Evolutionary conservation across 2,888 invertebrate genomes (phyloP).

Genomic region (Plutella xylostella): DNA sequence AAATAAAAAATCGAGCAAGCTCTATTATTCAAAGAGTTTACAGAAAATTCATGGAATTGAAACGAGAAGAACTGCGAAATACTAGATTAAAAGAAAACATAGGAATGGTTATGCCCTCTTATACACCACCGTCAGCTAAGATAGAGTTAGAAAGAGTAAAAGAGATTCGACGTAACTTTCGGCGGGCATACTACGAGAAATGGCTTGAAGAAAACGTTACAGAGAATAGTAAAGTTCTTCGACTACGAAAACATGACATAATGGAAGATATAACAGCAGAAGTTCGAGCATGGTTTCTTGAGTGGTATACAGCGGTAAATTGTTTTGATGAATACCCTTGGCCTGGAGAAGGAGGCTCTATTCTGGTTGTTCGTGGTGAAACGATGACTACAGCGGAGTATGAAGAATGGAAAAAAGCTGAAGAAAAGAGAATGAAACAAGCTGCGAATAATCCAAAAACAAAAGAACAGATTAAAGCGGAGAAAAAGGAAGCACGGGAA

Average conservation of each 20-base stretch:
- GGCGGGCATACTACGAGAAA: conserved; percentile 50
- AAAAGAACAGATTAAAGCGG: conserved; percentile 58
- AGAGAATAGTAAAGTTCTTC: conserved; percentile 61
- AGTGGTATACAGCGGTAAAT: conserved; percentile 69
- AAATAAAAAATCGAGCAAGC: conserved; percentile 32
- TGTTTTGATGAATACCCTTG: conserved; percentile 81
- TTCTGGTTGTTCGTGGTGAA: conserved; percentile 69
- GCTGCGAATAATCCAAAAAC: conserved; percentile 39
- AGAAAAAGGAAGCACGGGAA: conserved; percentile 44
- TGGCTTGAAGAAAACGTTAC: conserved; percentile 51
- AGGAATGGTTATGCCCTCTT: conserved; percentile 68
- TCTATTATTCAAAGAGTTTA: conserved; percentile 38
- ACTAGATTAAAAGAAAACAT: conserved; percentile 53
- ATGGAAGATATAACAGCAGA: conserved; percentile 83
- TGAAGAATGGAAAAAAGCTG: conserved; percentile 42
- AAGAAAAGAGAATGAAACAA: conserved; percentile 44
- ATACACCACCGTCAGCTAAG: conserved; percentile 50
- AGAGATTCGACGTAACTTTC: conserved; percentile 51
- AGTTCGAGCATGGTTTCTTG: conserved; percentile 79
- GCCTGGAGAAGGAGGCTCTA: conserved; percentile 77
- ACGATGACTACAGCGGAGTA: conserved; percentile 72
- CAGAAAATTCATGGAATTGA: conserved; percentile 51
- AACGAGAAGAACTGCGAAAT: conserved; percentile 45
- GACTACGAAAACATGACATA: conserved; percentile 66
- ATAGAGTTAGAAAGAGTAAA: conserved; percentile 53